phyloP scores from a whole-genome alignment of 2,888 invertebrate species.

The Dryococelus australis region DNA sequence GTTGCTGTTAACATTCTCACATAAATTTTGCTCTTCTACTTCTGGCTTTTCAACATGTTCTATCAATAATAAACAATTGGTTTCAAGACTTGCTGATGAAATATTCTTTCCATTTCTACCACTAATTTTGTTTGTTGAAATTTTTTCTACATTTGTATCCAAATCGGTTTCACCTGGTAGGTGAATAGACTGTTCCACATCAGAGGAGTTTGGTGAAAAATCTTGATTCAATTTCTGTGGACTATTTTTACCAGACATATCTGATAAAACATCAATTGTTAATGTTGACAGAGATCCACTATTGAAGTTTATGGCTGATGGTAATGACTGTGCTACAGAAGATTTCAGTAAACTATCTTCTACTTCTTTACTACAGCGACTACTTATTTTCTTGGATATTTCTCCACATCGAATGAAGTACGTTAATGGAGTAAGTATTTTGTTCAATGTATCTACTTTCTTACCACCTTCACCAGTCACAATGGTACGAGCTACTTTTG shows the following conservation, averaged over 20 bases:
- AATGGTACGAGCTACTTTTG: conserved; percentile 80
- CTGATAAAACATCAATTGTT: neutral
- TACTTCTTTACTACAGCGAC: conserved; percentile 22
- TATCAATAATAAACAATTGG: neutral
- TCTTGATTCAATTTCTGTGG: neutral
- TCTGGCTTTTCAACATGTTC: neutral
- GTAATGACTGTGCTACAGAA: neutral
- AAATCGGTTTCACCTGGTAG: neutral
- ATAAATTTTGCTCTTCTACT: neutral
- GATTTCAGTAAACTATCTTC: conserved; percentile 26
- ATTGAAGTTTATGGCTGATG: neutral
- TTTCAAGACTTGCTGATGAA: neutral
- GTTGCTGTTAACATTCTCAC: neutral
- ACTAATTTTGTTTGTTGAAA: neutral
- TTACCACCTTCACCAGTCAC: conserved; percentile 67
- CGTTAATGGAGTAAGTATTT: conserved; percentile 78
- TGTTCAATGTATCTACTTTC: conserved; percentile 72
- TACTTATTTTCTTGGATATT: conserved; percentile 58
- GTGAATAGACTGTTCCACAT: neutral
- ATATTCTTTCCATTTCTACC: neutral
- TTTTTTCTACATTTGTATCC: neutral
- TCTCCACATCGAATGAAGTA: conserved; percentile 88
- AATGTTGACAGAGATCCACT: conserved; percentile 22
- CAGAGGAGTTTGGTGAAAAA: neutral
- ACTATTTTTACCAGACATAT: neutral